phyloP scores from a whole-genome alignment of 2,113 vertebrate species.

The Empidonax traillii region DNA sequence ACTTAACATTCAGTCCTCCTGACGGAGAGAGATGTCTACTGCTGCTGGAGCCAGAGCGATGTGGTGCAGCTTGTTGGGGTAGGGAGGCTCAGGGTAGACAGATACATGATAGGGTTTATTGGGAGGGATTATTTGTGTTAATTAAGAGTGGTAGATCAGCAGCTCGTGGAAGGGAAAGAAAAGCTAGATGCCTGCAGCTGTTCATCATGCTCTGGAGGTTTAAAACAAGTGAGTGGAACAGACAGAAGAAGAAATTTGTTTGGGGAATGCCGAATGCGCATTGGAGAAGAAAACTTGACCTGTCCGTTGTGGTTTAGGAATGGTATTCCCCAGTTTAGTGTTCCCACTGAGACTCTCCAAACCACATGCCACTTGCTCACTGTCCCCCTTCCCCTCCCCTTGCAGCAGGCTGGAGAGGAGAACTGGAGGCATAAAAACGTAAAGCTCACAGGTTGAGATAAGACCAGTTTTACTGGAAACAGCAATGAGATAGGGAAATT shows the following conservation, averaged over 20 bases:
- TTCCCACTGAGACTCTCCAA: background rate
- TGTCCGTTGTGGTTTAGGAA: background rate
- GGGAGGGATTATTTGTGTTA: background rate
- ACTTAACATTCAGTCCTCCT: background rate
- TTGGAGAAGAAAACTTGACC: background rate
- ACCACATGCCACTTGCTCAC: accelerated
- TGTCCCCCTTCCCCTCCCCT: background rate
- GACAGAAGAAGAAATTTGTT: background rate
- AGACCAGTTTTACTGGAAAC: background rate
- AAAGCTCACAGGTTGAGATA: background rate
- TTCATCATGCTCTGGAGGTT: background rate
- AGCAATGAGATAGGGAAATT: background rate
- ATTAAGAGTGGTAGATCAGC: background rate
- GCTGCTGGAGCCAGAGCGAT: background rate
- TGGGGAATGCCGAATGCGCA: background rate
- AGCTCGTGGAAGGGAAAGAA: background rate
- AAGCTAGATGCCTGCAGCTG: background rate
- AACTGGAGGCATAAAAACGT: background rate
- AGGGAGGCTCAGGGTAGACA: background rate
- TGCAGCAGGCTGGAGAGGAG: background rate
- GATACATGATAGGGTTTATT: background rate
- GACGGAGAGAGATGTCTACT: background rate
- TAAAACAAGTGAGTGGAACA: background rate
- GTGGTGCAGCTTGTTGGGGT: background rate
- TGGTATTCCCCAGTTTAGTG: background rate